Conservation (phyloP, 2,797 vertebrate species). For the Graptemys geographica region DNA sequence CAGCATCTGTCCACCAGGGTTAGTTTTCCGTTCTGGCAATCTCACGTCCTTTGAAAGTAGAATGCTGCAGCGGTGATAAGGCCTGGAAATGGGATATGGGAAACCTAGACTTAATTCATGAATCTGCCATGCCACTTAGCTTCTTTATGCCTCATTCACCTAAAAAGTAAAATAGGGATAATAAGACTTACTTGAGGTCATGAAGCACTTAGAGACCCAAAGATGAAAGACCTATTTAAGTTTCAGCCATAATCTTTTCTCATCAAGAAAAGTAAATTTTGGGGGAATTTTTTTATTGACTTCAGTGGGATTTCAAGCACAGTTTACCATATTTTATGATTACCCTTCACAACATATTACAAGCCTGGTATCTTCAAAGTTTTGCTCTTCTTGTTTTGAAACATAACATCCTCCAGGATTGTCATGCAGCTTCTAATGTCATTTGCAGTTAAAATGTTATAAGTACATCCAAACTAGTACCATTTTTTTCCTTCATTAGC, state of each 20-base stretch:
- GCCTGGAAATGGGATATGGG: neutral
- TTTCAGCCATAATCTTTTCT: neutral
- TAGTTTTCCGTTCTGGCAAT: neutral
- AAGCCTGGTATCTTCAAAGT: neutral
- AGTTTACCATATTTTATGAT: neutral
- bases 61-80: neutral
- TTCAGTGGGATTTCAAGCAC: neutral
- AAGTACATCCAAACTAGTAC: too few species aligned
- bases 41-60: neutral
- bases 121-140: neutral
- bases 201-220: neutral
- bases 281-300: neutral
- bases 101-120: neutral
- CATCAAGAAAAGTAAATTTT: neutral
- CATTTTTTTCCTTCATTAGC: too few species aligned
- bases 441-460: neutral
- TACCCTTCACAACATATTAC: neutral
- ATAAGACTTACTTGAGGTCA: neutral
- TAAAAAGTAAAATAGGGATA: neutral
- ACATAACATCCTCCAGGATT: neutral
- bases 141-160: neutral
- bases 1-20: too few species aligned
- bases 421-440: neutral
- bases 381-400: neutral
- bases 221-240: neutral